Base-by-base conservation (phyloP, 2,888 invertebrate genomes). In the Sturmia bella region DNA sequence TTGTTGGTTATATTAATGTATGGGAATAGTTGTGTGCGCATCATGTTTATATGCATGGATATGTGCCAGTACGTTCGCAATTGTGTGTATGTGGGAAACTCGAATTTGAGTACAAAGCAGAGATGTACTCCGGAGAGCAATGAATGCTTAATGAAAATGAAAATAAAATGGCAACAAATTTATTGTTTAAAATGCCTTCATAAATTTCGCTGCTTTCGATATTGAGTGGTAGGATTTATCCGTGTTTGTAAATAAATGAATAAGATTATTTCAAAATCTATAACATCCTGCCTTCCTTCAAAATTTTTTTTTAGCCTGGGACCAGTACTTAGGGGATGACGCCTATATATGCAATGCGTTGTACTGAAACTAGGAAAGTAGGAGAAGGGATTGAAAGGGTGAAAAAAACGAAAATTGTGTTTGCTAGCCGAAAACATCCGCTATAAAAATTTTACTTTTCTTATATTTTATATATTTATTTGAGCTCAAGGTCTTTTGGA, bases 41-140 rank as follows among this genome's bases (percentile, higher is more conserved):
- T 6, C 11, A 61, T 32, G 45, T 45, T 15, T 45, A 15, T 15
- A 45, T 32, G 11, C 15, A 6, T 17, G 7, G 1, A 12, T 13
- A 17, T 13, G 24, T 9, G 37, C 9, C 1, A 1, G 5, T 24
- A 15, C 50, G 27, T n/a, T n/a, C n/a, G n/a, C n/a, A n/a, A 3
- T 13, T 37, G 39, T 43, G 4, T n/a, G 37, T 32, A 6, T 27
- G 19, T 45, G 9, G 2, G 13, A 13, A 48, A 64, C 13, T 43
- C 32, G 15, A 39, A 70, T 17, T 57, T 27, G 19, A 68, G 17
- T 59, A 54, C 59, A 68, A 54, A 61, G 32, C 6, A 54, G 45
- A n/a, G 69, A 57, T 56, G 64, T 50, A 80, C 80, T 52, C 80
- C 41, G 32, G 80, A 75, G 80, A 64, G 69, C 57, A 80, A 80